Evolutionary conservation across 2,113 vertebrate species (phyloP).

Genomic region (Leucopsar rothschildi): DNA sequence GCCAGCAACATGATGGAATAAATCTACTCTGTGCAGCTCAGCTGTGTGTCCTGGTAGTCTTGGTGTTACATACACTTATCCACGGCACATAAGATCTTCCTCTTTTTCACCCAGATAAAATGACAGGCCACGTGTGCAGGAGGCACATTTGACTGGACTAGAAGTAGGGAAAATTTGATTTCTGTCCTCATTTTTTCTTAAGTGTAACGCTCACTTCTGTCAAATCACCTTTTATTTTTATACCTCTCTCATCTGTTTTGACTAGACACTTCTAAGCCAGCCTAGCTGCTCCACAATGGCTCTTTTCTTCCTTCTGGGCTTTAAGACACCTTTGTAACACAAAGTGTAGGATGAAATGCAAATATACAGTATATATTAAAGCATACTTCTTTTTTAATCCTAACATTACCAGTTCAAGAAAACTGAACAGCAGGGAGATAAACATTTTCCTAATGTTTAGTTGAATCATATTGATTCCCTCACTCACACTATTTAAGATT

Average conservation of each 20-base stretch:
- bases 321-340: not conserved
- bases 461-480: not conserved
- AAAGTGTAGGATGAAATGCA: not conserved
- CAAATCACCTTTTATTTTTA: not conserved
- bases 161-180: not conserved
- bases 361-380: not conserved
- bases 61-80: not conserved
- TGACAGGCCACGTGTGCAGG: not conserved
- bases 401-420: not conserved
- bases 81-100: not conserved
- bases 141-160: not conserved
- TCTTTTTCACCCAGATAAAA: not conserved
- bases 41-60: fast-evolving
- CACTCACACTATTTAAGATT: not conserved
- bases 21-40: not conserved
- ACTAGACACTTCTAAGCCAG: not conserved
- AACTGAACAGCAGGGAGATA: not conserved
- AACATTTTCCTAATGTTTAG: not conserved
- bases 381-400: not conserved
- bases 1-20: not conserved
- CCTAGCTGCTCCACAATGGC: not conserved
- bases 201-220: not conserved
- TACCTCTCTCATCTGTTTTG: not conserved
- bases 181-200: not conserved
- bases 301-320: not conserved